Conservation (phyloP, 2,797 vertebrate genomes). For the Tapirus indicus region DNA sequence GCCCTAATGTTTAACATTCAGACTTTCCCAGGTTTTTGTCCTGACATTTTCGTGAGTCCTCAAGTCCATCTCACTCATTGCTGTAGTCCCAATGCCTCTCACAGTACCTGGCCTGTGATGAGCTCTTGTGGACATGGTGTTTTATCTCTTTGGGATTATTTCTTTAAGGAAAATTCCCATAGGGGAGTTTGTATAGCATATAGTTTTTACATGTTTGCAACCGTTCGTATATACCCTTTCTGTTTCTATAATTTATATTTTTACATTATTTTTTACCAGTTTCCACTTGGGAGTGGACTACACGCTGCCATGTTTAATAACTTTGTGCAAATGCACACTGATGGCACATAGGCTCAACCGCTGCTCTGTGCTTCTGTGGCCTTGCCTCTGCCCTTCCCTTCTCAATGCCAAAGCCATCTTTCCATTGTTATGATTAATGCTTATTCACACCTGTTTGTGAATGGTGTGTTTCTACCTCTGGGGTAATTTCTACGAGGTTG, state of each 20-base stretch:
- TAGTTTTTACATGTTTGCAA: background rate
- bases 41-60: background rate
- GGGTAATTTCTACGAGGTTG: background rate
- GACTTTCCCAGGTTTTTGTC: background rate
- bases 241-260: background rate
- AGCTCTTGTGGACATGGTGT: background rate
- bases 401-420: background rate
- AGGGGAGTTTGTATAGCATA: background rate
- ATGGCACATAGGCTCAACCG: background rate
- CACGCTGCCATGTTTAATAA: background rate
- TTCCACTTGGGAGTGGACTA: background rate
- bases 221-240: background rate
- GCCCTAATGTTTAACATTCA: background rate
- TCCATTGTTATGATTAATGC: background rate
- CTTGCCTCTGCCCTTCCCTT: background rate
- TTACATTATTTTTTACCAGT: background rate
- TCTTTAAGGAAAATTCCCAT: background rate
- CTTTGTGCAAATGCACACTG: background rate
- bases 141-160: background rate
- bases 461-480: background rate
- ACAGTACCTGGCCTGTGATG: background rate
- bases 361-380: rapidly evolving
- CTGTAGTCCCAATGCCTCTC: background rate
- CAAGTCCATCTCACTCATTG: background rate
- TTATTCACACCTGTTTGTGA: background rate